A percentile compares a stretch with the other conserved stretches of the same genome.
phyloP scores from a whole-genome alignment of 2,888 invertebrate species.

The Polylopha cassiicola region DNA sequence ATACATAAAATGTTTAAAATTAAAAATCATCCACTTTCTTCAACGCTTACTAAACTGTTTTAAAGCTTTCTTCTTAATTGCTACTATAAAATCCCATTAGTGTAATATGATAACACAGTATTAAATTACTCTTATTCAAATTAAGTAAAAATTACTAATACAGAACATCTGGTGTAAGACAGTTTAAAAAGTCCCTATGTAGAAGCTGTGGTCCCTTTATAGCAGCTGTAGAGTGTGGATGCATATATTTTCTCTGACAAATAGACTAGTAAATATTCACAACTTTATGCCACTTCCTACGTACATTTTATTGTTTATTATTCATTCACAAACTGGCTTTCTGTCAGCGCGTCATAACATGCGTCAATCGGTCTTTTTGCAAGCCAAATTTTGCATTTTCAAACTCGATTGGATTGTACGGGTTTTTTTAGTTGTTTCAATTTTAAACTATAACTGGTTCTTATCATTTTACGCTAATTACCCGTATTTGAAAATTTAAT shows the following conservation, averaged over 20 bases:
- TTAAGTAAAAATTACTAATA: slow-evolving; percentile 14
- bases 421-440: no score
- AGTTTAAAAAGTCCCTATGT: slow-evolving; percentile 7
- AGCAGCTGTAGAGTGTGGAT: slow-evolving; percentile 6
- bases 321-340: slow-evolving; percentile 20
- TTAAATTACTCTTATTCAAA: slow-evolving; percentile 14
- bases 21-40: no score
- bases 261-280: slow-evolving; percentile 7
- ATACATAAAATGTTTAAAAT: no score
- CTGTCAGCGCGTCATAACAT: slow-evolving; percentile 26
- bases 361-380: slow-evolving; percentile 37
- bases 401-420: slow-evolving; percentile 3
- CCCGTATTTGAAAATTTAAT: no score
- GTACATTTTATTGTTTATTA: slow-evolving; percentile 18
- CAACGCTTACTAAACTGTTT: no score
- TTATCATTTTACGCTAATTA: no score
- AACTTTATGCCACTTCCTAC: slow-evolving; percentile 15
- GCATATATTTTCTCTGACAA: not conserved
- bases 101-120: slow-evolving; percentile 13
- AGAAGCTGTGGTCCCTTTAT: slow-evolving; percentile 8
- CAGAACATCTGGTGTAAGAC: slow-evolving; percentile 13
- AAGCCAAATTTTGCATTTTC: slow-evolving; percentile 33
- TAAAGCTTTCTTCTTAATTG: no score
- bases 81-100: no score
- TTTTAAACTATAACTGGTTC: no score